Conservation (phyloP, 2,888 invertebrate genomes). For the Callosobruchus maculatus region DNA sequence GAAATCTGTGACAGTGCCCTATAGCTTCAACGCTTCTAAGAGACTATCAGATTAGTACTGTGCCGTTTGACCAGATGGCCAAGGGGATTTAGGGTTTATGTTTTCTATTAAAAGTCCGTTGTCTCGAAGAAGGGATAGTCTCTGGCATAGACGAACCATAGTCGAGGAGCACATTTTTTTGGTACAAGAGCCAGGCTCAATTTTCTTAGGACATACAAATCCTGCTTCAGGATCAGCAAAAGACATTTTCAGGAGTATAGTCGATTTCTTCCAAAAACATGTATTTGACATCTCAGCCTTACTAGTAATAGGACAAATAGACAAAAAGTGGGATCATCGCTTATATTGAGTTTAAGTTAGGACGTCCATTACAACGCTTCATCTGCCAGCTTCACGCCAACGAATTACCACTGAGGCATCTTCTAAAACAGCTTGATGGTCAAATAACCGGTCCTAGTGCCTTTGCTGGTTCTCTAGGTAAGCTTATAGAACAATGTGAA, state of each 20-base stretch:
- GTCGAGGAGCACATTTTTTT: background rate
- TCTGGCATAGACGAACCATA: background rate
- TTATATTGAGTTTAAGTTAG: conserved; percentile 13
- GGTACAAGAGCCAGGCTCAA: background rate
- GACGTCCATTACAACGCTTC: conserved; percentile 25
- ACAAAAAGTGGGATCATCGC: too few species aligned
- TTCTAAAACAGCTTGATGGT: conserved; percentile 1
- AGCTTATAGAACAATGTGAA: conserved; percentile 3
- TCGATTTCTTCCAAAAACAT: background rate
- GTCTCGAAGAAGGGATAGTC: too few species aligned
- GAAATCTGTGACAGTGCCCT: too few species aligned
- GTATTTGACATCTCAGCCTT: background rate
- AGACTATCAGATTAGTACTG: too few species aligned
- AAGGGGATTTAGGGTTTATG: too few species aligned
- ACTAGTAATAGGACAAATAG: background rate
- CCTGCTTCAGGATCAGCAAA: background rate
- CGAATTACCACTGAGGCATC: conserved; percentile 19
- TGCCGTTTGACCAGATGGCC: too few species aligned
- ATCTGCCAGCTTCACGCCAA: conserved; percentile 27
- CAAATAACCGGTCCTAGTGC: background rate
- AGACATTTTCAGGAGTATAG: background rate
- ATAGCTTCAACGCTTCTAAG: too few species aligned
- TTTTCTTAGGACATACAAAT: background rate
- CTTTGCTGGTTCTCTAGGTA: background rate
- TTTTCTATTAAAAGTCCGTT: too few species aligned